Percentiles rank a stretch among this genome's conserved stretches.
phyloP scores from a whole-genome alignment of 2,797 vertebrate species.

The Microhierax caerulescens region DNA sequence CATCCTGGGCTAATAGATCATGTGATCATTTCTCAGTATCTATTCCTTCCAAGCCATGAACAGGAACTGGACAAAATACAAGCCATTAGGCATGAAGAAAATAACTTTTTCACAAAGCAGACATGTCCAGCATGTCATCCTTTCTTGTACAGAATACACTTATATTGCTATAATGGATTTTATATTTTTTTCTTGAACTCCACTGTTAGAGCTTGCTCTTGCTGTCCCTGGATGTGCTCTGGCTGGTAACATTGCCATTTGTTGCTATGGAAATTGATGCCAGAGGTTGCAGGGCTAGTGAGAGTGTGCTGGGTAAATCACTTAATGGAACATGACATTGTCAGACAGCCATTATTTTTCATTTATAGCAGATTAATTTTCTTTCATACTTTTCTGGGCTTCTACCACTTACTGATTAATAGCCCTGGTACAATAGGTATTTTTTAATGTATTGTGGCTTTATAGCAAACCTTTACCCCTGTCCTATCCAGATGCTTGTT shows the following conservation, averaged over 20 bases:
- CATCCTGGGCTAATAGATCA: not conserved
- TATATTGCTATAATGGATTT: not conserved
- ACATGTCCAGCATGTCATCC: not conserved
- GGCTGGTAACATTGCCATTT: slow-evolving; percentile 1
- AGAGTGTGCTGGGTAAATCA: slow-evolving; percentile 17
- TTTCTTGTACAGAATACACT: not conserved
- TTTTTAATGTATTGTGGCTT: not conserved
- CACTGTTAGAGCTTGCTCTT: not conserved
- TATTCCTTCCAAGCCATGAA: not conserved
- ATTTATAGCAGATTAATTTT: slow-evolving; percentile 49
- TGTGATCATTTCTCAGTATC: not conserved
- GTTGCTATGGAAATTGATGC: slow-evolving; percentile 59
- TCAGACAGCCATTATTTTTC: slow-evolving; percentile 39
- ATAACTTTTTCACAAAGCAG: not conserved
- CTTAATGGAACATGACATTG: slow-evolving; percentile 33
- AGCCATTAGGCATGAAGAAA: not conserved
- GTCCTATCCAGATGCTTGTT: not conserved
- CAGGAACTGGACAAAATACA: not conserved
- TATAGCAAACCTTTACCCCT: not conserved
- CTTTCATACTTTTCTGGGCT: slow-evolving; percentile 2
- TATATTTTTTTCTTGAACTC: not conserved
- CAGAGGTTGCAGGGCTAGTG: not conserved
- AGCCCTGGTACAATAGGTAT: not conserved
- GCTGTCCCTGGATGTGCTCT: not conserved
- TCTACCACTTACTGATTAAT: slow-evolving; percentile 13